Base-by-base conservation (phyloP, 2,113 vertebrate genomes). In the Cairina moschata region DNA sequence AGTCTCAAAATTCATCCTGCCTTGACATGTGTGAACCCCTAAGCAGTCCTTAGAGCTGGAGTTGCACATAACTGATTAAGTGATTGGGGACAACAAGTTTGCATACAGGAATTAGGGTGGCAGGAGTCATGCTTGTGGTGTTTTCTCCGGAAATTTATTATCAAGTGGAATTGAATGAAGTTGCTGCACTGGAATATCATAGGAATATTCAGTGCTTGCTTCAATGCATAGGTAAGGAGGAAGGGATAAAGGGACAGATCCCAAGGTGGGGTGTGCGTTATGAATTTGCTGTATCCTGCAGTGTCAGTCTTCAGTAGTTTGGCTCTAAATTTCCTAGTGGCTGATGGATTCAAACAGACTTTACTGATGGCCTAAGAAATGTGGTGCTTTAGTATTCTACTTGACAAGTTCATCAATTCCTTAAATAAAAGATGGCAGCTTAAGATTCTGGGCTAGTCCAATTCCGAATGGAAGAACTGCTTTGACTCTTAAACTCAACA, bases 11-110 rank as follows among this genome's bases (percentile, higher is more conserved):
- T 20, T 71, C 78, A 62, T 86, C 8, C 40, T 74, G 14, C 21
- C 20, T 55, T 84, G 34, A 74, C 55, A 20, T 0, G 1, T 11
- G 0, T 34, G 22, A 28, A 56, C 26, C 17, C 12, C 14, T 34
- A 52, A 56, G 18, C 14, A 50, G 18, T 59, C 11, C 34, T 56
- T 63, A 31, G 44, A 14, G 65, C 11, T 20, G 1, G 11, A 31
- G 26, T 42, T 42, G 8, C 4, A 20, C 42, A 38, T 6, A 40
- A 18, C 20, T 59, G 42, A 20, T 86, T 32, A 78, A 91, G 44
- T 23, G n/a, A 50, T 78, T 9, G 17, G 60, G 14, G 52, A 40
- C 40, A 40, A 78, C 5, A 6, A 34, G 23, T 8, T 11, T 68
- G 55, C 4, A 8, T 16, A 3, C 38, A 31, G 40, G 7, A 42